Percentiles rank a stretch among this genome's conserved stretches.
Conservation (phyloP, 2,113 vertebrate species). For the Zapornia atra region DNA sequence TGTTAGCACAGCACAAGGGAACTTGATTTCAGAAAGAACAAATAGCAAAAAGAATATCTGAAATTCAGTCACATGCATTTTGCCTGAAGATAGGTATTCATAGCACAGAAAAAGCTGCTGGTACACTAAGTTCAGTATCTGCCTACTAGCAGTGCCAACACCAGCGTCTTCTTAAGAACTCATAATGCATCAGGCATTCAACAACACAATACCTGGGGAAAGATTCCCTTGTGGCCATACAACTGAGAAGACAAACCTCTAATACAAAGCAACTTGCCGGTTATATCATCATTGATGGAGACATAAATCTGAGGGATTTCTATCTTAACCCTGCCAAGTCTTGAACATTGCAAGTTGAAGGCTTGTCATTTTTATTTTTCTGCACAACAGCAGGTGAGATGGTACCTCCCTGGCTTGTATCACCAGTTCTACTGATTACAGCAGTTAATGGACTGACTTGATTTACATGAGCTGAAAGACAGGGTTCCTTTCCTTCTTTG, state of each 20-base stretch:
- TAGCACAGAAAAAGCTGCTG: not conserved
- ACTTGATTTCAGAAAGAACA: conserved; percentile 69
- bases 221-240: not conserved
- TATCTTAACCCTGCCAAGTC: not conserved
- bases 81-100: conserved; percentile 29
- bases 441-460: conserved; percentile 4
- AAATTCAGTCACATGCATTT: conserved; percentile 26
- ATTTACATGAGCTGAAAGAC: conserved; percentile 25
- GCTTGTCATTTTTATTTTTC: conserved; percentile 48
- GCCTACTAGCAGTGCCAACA: not conserved
- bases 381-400: not conserved
- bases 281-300: not conserved
- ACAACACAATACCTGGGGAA: not conserved
- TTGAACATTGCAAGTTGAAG: not conserved
- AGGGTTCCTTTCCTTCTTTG: not conserved
- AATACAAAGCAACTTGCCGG: not conserved
- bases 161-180: not conserved
- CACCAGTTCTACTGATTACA: conserved; percentile 29
- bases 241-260: conserved; percentile 16
- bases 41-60: conserved; percentile 54
- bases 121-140: not conserved
- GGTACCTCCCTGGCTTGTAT: not conserved
- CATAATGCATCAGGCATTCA: not conserved
- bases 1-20: conserved; percentile 48
- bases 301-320: conserved; percentile 12